Base-by-base conservation (phyloP, 2,888 invertebrate genomes). In the Tiliacea citrago region DNA sequence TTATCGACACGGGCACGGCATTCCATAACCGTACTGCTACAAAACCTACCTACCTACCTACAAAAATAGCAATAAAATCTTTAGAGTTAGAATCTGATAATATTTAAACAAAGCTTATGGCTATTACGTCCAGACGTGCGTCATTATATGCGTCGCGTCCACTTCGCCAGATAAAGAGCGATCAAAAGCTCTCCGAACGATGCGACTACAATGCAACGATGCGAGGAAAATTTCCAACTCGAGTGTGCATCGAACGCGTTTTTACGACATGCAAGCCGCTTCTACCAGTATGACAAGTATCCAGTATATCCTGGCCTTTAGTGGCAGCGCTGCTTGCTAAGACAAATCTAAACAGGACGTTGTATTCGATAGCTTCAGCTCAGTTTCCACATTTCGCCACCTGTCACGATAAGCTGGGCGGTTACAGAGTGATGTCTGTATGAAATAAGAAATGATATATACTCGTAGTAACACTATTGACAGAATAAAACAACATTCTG, bases 141-240 rank as follows among this genome's bases (percentile, higher is more conserved):
- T 77, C 68, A 75, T 61, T 63, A 49, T 63, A 73, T 45, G 66
- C 60, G 68, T 69, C 58, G 68, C 68, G 47, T 49, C 80, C n/a
- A 45, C 49, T 71, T 1, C 18, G 49, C 12, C 61, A 65, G 35
- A 79, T 70, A 74, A 61, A 69, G 49, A 49, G n/a, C 57, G n/a
- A 65, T 72, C 62, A 67, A 83, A 83, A 81, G 83, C 78, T 72
- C 66, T 63, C 47, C 35, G 47, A n/a, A 55, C 68, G 35, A 39
- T 24, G 55, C 75, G 55, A 61, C 29, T 16, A 62, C 79, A 82
- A 73, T 70, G 79, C 68, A 58, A 9, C n/a, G 55, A 53, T 60
- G 47, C 61, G 75, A 86, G 81, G 85, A 77, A 85, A 86, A 79
- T 86, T 84, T 79, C 84, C 84, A 84, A 72, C 35, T 39, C 35